These are phyloP conservation scores for Hylomyscus alleni DNA, from an alignment of 2,797 vertebrate genomes.

Conservation along the genomic window DNA sequence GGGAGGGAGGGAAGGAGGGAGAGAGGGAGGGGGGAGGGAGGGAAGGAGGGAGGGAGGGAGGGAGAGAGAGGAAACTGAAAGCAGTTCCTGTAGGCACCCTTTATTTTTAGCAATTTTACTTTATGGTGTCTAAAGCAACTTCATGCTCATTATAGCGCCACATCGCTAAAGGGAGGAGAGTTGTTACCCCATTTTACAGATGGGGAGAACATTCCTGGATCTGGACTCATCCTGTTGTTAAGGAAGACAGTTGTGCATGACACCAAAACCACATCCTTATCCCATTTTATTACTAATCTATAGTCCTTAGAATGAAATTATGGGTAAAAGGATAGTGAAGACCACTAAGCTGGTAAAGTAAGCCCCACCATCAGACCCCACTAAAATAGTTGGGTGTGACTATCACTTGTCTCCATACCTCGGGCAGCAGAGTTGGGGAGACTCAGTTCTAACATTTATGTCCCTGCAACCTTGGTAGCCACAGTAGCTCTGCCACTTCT, in stretches of 20 bases:
- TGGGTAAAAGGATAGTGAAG: not conserved
- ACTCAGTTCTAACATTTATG: not conserved
- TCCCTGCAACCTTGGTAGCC: not conserved
- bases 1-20: no score
- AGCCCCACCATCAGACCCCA: not conserved
- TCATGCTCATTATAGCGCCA: slow-evolving; percentile 59
- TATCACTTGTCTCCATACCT: not conserved
- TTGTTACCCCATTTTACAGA: slow-evolving; percentile 58
- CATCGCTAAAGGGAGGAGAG: not conserved
- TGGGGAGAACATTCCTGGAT: not conserved
- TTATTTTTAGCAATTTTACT: slow-evolving; percentile 79
- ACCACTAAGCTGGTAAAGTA: not conserved
- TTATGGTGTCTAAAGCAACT: slow-evolving; percentile 65
- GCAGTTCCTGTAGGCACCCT: slow-evolving; percentile 60
- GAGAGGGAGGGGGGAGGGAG: no score
- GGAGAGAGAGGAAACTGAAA: not conserved
- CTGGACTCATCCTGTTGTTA: not conserved
- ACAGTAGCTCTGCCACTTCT: not conserved
- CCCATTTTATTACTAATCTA: not conserved
- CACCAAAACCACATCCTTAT: not conserved
- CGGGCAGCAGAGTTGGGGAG: fast-evolving
- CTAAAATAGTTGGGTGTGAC: not conserved
- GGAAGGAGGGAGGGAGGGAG: no score
- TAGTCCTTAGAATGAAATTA: not conserved
- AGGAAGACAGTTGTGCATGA: not conserved